Base-by-base conservation (phyloP, 2,113 vertebrate species). In the Mastomys coucha region DNA sequence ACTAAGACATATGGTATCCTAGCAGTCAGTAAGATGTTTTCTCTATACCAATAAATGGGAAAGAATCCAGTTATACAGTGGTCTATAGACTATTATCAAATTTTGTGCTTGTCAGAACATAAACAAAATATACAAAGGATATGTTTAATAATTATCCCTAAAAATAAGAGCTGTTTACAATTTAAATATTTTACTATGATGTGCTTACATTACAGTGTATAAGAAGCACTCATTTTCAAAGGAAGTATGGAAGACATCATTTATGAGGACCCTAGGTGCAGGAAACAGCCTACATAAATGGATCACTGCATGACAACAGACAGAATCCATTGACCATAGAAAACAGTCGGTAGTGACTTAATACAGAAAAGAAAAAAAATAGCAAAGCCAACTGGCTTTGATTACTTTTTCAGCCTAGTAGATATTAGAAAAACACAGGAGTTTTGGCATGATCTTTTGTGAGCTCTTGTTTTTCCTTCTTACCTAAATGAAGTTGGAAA, bases 311-410 rank as follows among this genome's bases (percentile, higher is more conserved):
- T 90, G 14, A 39, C 93, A 89, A 90, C 11, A 93, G 60, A 78
- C 12, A 93, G 63, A 94, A 89, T 60, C 81, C 84, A 86, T 53
- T 49, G 42, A 17, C 53, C 77, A 33, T 7, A 20, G 45, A 95
- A 69, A 97, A 78, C 45, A 96, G 22, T 53, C 89, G 72, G 53
- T 73, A 92, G 22, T 9, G 19, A 76, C 19, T 93, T 91, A 85
- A 70, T 94, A 93, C 92, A 81, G 51, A 94, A 63, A 36, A 36
- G 87, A 80, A 22, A 26, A 60, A 88, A 89, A 85, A 95, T 96
- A 85, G 49, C 76, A 77, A 81, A 91, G 45, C 56, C 4, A 39
- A 22, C n/a, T 76, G 60, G 28, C 28, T 53, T 60, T 42, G n/a
- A 60, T 96, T 86, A 88, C 4, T 85, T 96, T 96, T 96, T 96